Conservation (phyloP, 92 coral and sea anemone species). For the Actinostola sp. region DNA sequence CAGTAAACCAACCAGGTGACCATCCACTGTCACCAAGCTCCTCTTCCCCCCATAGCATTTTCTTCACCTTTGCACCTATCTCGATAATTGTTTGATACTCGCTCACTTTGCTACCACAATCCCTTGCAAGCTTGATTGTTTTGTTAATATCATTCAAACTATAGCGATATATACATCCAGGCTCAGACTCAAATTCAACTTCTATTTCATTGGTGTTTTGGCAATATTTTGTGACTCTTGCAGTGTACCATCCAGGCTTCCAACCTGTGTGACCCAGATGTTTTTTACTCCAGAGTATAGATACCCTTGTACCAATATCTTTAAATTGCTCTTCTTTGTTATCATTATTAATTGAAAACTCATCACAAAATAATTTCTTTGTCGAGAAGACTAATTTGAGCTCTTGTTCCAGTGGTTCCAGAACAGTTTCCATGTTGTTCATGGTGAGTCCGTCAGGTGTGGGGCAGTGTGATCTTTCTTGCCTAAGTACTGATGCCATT, state of each 20-base stretch:
- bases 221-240: neutral
- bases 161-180: conserved; percentile 1
- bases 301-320: conserved; percentile 18
- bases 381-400: neutral
- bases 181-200: conserved; percentile 15
- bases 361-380: neutral
- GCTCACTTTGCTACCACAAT: conserved; percentile 4
- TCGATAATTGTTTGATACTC: conserved; percentile 6
- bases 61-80: conserved; percentile 16
- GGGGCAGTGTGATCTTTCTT: neutral
- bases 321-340: neutral
- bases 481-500: neutral
- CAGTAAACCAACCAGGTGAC: conserved; percentile 24
- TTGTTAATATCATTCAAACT: neutral
- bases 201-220: conserved; percentile 6
- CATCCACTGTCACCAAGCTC: conserved; percentile 35
- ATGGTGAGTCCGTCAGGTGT: neutral
- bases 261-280: conserved; percentile 27
- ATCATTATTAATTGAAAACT: neutral
- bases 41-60: conserved; percentile 20
- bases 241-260: conserved; percentile 29
- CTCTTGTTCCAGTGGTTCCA: conserved; percentile 1
- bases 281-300: conserved; percentile 15
- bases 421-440: conserved; percentile 9
- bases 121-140: conserved; percentile 6